Percentiles rank a stretch among this genome's conserved stretches.
phyloP scores from a whole-genome alignment of 1,140 invertebrate species.

The Campoletis sonorensis region DNA sequence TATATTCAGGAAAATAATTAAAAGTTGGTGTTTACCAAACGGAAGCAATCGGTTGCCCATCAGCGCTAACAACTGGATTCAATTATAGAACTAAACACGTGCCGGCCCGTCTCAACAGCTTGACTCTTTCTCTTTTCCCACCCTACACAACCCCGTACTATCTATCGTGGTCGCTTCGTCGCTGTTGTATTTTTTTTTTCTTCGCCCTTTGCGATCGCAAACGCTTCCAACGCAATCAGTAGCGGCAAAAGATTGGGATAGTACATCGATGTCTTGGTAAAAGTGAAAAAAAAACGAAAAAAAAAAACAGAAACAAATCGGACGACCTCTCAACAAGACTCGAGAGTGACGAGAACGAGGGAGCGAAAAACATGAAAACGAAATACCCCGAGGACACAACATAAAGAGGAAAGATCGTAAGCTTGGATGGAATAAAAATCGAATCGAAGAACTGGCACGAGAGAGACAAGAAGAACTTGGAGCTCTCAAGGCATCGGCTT shows the following conservation, averaged over 20 bases:
- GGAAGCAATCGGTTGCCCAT: conserved; percentile 66
- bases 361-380: background rate
- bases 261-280: conserved; percentile 21
- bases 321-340: background rate
- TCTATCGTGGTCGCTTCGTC: conserved; percentile 15
- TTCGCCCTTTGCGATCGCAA: conserved; percentile 6
- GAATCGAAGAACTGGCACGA: background rate
- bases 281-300: conserved; percentile 12
- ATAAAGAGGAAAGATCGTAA: background rate
- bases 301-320: conserved; percentile 18
- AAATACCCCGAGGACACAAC: background rate
- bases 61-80: conserved; percentile 65
- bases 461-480: conserved; percentile 24
- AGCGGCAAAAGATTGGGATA: conserved; percentile 23
- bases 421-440: conserved; percentile 8
- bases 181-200: background rate
- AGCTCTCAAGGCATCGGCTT: conserved; percentile 41
- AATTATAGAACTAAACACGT: conserved; percentile 64
- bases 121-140: background rate
- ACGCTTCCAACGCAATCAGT: background rate
- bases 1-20: conserved; percentile 62
- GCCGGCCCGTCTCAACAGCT: background rate
- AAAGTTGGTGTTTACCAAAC: conserved; percentile 70
- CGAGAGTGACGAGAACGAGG: conserved; percentile 12
- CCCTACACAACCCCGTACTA: background rate